Conservation (phyloP, 1,140 invertebrate genomes). For the Tenebrio molitor region DNA sequence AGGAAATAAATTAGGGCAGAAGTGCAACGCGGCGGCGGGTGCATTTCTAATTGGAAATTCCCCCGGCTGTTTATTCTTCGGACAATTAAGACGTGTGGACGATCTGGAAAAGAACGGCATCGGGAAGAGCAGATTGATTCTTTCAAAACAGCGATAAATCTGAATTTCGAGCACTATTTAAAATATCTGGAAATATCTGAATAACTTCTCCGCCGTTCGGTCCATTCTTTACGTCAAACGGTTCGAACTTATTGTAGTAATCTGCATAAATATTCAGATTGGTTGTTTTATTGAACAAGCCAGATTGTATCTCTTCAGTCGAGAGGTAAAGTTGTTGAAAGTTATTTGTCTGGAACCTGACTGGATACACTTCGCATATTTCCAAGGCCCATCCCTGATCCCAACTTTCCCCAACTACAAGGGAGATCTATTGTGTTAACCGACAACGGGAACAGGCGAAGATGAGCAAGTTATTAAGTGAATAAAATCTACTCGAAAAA, state of each 20-base stretch:
- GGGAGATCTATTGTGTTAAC: slow-evolving; percentile 6
- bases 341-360: slow-evolving; percentile 44
- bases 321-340: slow-evolving; percentile 56
- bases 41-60: slow-evolving; percentile 60
- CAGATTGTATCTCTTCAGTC: slow-evolving; percentile 53
- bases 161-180: slow-evolving; percentile 50
- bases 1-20: slow-evolving; percentile 61
- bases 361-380: slow-evolving; percentile 32
- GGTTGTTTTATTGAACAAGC: slow-evolving; percentile 55
- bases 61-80: slow-evolving; percentile 8
- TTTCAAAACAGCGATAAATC: slow-evolving; percentile 57
- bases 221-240: slow-evolving; percentile 53
- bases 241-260: slow-evolving; percentile 58
- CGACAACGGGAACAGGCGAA: not conserved
- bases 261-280: slow-evolving; percentile 62
- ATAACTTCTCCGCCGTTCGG: slow-evolving; percentile 10
- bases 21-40: slow-evolving; percentile 53
- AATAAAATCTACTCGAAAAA: not conserved
- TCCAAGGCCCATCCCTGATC: slow-evolving; percentile 19
- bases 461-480: not conserved
- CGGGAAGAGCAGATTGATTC: slow-evolving; percentile 45
- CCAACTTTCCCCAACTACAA: slow-evolving; percentile 13
- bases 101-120: no score
- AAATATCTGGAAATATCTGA: slow-evolving; percentile 43
- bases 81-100: slow-evolving; percentile 45